A percentile compares a stretch with the other conserved stretches of the same genome.
phyloP scores from a whole-genome alignment of 2,113 vertebrate species.

The Lichenostomus cassidix region DNA sequence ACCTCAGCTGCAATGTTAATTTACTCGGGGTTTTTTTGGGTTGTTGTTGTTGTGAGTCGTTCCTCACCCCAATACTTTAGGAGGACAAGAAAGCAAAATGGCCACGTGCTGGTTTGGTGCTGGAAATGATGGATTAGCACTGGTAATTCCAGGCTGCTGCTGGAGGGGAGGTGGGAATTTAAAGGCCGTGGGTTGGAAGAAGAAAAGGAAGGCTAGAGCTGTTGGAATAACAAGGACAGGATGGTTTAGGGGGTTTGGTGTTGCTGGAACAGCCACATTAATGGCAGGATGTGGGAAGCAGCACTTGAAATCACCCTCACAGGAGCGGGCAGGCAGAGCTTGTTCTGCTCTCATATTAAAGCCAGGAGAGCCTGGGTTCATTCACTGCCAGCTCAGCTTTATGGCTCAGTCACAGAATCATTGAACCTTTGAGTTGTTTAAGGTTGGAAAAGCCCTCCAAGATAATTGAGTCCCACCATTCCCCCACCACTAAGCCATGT shows the following conservation, averaged over 20 bases:
- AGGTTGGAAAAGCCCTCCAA: background rate
- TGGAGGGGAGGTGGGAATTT: background rate
- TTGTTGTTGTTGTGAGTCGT: background rate
- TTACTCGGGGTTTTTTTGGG: background rate
- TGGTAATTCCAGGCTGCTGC: background rate
- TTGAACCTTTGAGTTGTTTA: background rate
- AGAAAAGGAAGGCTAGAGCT: background rate
- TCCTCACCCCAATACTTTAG: background rate
- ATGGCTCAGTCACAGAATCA: background rate
- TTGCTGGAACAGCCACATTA: background rate
- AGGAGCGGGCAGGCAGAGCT: background rate
- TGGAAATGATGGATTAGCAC: background rate
- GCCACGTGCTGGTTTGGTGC: background rate
- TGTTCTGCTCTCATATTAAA: background rate
- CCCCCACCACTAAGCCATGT: rapidly evolving
- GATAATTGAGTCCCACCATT: rapidly evolving
- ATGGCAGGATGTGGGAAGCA: background rate
- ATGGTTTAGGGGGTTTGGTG: background rate
- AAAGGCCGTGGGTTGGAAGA: background rate
- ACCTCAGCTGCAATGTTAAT: constrained; percentile 39
- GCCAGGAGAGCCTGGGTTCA: background rate
- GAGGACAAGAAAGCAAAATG: background rate
- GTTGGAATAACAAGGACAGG: rapidly evolving
- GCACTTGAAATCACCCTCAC: rapidly evolving
- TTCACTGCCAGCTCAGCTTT: background rate